Conservation (phyloP, 2,888 invertebrate species). For the Tenodera sinensis region DNA sequence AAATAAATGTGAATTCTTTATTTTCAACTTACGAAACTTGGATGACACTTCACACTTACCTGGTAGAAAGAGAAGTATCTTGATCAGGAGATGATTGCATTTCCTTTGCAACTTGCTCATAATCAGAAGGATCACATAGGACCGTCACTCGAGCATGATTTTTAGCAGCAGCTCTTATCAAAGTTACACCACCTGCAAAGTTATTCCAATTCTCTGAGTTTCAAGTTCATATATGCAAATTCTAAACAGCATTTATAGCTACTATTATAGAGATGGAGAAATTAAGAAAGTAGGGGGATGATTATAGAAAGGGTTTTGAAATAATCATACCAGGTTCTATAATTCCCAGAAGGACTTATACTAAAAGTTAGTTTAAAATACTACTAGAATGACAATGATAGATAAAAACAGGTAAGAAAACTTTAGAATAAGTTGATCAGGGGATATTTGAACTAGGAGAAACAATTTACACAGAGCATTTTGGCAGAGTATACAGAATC, state of each 20-base stretch:
- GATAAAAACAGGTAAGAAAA: neutral
- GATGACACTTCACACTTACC: conserved; percentile 48
- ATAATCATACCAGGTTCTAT: neutral
- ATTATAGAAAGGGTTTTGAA: neutral
- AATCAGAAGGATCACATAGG: conserved; percentile 88
- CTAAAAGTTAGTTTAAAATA: neutral
- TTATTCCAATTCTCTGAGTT: no score
- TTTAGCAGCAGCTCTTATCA: conserved; percentile 93
- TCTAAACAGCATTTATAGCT: neutral
- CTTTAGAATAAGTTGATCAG: no score
- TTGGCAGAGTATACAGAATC: no score
- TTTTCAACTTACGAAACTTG: no score
- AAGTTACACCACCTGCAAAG: conserved; percentile 73
- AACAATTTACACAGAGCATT: neutral
- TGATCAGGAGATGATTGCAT: conserved; percentile 58
- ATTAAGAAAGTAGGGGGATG: neutral
- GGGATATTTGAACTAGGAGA: no score
- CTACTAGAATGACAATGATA: neutral
- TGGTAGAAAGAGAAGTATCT: conserved; percentile 68
- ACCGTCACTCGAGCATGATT: conserved; percentile 94
- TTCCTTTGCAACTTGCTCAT: conserved; percentile 70
- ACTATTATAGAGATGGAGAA: no score
- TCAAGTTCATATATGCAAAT: neutral
- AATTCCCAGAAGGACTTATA: neutral
- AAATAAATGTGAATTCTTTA: no score